A percentile compares a stretch with the other conserved stretches of the same genome.
Conservation (phyloP, 2,113 vertebrate genomes). For the Muntiacus muntjak region DNA sequence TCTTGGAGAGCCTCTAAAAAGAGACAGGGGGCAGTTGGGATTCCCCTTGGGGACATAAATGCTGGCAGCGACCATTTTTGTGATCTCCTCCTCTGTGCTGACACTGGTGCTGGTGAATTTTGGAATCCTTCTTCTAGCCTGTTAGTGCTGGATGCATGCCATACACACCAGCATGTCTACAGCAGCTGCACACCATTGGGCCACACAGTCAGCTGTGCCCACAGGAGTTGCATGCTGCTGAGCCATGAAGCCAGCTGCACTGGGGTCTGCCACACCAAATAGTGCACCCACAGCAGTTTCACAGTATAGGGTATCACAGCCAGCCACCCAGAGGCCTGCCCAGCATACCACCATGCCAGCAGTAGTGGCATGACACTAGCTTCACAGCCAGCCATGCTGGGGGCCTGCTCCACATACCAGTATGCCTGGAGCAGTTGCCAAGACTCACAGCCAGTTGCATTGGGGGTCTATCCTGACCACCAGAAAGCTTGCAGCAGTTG, state of each 20-base stretch:
- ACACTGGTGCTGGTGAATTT: not conserved
- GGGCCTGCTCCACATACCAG: not conserved
- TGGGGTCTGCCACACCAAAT: not conserved
- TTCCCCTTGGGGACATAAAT: not conserved
- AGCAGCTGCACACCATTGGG: not conserved
- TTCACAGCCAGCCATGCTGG: not conserved
- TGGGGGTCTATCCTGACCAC: not conserved
- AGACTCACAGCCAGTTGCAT: not conserved
- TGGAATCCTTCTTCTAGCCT: not conserved
- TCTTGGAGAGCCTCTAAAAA: not conserved
- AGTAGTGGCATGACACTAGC: not conserved
- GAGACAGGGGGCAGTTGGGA: not conserved
- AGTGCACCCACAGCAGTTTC: not conserved
- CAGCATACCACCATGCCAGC: not conserved
- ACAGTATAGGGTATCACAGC: not conserved
- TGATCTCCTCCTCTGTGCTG: not conserved
- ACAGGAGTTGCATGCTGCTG: not conserved
- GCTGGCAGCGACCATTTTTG: not conserved
- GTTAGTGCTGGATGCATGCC: not conserved
- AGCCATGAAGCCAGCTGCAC: not conserved
- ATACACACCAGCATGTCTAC: not conserved
- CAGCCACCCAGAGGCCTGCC: not conserved
- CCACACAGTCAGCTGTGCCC: not conserved
- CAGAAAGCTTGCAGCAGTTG: not conserved
- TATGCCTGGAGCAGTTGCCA: not conserved